A percentile compares a stretch with the other conserved stretches of the same genome.
These are phyloP conservation scores for Caloenas nicobarica DNA, from an alignment of 2,113 vertebrate genomes.

Conservation along the genomic window DNA sequence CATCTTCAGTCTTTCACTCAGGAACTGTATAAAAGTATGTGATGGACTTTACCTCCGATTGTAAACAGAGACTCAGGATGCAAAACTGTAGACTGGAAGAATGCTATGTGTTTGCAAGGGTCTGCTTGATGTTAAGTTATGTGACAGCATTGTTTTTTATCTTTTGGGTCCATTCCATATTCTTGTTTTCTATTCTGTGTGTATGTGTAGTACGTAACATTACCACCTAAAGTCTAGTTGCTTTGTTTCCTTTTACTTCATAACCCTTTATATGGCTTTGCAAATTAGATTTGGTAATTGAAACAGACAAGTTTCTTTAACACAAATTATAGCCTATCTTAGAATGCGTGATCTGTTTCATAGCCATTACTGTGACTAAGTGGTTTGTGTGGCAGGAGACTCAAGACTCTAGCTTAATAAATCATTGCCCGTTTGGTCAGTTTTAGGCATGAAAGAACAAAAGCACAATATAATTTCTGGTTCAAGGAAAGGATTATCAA, in stretches of 20 bases:
- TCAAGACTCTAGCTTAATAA: conserved; percentile 56
- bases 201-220: background rate
- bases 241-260: conserved; percentile 49
- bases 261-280: conserved; percentile 53
- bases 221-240: conserved; percentile 1
- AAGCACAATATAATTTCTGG: conserved; percentile 60
- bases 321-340: conserved; percentile 59
- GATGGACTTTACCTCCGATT: background rate
- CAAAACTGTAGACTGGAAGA: background rate
- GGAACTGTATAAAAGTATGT: background rate
- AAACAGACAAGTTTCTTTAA: conserved; percentile 66
- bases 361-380: conserved; percentile 55
- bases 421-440: conserved; percentile 58
- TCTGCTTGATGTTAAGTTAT: background rate
- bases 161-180: background rate
- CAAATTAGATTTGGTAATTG: conserved; percentile 65
- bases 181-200: background rate
- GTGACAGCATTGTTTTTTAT: background rate
- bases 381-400: conserved; percentile 51
- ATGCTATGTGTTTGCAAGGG: background rate
- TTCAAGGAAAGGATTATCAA: conserved; percentile 57
- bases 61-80: background rate
- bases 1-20: background rate
- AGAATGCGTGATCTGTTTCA: conserved; percentile 64
- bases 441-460: conserved; percentile 66